Evolutionary conservation across 2,797 vertebrate species (phyloP).

Genomic region (Rhinogobio ventralis): DNA sequence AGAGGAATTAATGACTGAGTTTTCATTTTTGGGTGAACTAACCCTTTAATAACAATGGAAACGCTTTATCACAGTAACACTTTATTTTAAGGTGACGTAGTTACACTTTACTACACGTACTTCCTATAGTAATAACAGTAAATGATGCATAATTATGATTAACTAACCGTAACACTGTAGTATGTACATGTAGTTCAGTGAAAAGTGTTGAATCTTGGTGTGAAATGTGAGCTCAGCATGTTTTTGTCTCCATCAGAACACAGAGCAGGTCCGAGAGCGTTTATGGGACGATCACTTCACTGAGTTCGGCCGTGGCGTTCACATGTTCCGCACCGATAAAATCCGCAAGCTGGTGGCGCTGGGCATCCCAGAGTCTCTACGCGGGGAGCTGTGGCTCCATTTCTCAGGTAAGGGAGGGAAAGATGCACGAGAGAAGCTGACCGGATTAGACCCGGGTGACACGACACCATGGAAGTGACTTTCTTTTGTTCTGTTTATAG

Average conservation of each 20-base stretch:
- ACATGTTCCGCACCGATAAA: slow-evolving; percentile 96
- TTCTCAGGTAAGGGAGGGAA: slow-evolving; percentile 83
- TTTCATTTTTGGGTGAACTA: too few relatives aligned
- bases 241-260: slow-evolving; percentile 72
- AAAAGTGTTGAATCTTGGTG: background rate
- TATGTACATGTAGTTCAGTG: too few relatives aligned
- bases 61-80: background rate
- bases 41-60: background rate
- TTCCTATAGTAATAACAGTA: too few relatives aligned
- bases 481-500: background rate
- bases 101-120: too few relatives aligned
- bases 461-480: background rate
- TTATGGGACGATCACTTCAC: slow-evolving; percentile 92
- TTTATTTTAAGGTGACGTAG: too few relatives aligned
- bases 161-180: too few relatives aligned
- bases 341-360: slow-evolving; percentile 90
- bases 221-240: slow-evolving; percentile 7
- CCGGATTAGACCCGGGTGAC: background rate
- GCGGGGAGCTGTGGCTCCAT: slow-evolving; percentile 93
- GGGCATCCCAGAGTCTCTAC: slow-evolving; percentile 91
- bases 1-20: too few relatives aligned
- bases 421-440: background rate
- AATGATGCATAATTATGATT: too few relatives aligned
- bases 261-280: slow-evolving; percentile 83
- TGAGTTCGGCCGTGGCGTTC: slow-evolving; percentile 90